phyloP scores from a whole-genome alignment of 2,888 invertebrate genomes.

The Rotaria macrura region DNA sequence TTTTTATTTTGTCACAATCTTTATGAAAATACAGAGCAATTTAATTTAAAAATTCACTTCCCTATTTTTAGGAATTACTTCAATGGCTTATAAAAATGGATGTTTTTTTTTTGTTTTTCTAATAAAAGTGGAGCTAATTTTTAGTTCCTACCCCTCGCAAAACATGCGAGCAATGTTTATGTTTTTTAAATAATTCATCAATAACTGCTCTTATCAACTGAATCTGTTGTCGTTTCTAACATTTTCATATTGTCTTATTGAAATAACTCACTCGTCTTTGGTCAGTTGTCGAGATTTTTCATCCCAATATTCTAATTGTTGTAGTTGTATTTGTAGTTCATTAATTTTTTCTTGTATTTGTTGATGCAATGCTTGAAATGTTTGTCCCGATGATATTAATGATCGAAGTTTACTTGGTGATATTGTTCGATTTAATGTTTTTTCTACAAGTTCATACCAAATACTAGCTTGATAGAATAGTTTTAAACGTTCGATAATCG shows the following conservation, averaged over 20 bases:
- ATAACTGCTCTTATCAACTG: too few relatives aligned
- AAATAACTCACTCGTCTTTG: neutral
- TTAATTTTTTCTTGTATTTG: neutral
- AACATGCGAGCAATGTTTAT: too few relatives aligned
- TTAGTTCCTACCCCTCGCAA: too few relatives aligned
- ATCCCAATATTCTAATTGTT: conserved; percentile 9
- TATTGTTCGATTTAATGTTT: neutral
- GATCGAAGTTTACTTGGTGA: neutral
- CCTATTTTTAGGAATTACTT: too few relatives aligned
- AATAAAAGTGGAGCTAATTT: too few relatives aligned
- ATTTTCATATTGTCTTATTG: neutral
- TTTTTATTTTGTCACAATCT: too few relatives aligned
- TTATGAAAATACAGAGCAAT: too few relatives aligned
- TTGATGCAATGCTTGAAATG: neutral
- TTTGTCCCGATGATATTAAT: neutral
- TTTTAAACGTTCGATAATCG: neutral
- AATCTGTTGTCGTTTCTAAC: too few relatives aligned
- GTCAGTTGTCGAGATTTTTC: conserved; percentile 13
- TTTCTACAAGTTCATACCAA: conserved; percentile 16
- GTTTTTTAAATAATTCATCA: too few relatives aligned
- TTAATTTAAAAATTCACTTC: too few relatives aligned
- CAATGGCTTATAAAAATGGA: too few relatives aligned
- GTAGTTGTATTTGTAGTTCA: conserved; percentile 1
- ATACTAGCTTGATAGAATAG: conserved; percentile 13
- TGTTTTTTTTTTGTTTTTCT: too few relatives aligned